Evolutionary conservation across 2,113 vertebrate genomes (phyloP), one percentile per base, ranked within the genome.

Genomic region (Tapirus terrestris): DNA sequence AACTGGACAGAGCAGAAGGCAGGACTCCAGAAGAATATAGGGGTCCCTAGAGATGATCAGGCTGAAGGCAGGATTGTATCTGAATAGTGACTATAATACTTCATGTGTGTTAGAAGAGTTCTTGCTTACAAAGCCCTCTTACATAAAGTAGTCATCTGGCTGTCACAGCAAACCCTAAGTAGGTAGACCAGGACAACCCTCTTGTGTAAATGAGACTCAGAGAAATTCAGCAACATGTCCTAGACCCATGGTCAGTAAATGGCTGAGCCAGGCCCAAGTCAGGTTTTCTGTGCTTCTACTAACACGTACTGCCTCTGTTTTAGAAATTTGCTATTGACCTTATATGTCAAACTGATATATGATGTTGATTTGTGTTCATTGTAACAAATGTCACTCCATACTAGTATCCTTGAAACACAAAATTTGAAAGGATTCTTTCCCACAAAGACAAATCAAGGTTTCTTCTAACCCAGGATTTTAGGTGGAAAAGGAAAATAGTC

Each of bases 341-440:
- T 39, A 48, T 63, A 10, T 51, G 72, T 83, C 75, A 94, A 72
- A 92, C 33, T 75, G 76, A 96, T 39, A 39, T 3, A 93, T 45
- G 81, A 68, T 81, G 48, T 14, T 39, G 75, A 93, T 75, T 93
- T 94, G 23, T 93, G 43, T 84, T 83, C 82, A 77, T 0, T 8
- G 29, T 68, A 92, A 73, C 83, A 90, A 92, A 97, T 73, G 43
- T 65, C 39, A 65, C 48, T 80, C 87, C 31, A 48, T 7, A 58
- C 72, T 23, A 53, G 33, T 33, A 90, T 95, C 45, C 60, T 91
- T 90, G 80, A 95, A 83, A 48, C n/a, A 68, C 3, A 68, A 23
- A 68, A 94, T 91, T 36, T 67, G 63, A 92, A 96, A 81, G 6
- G 45, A 83, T 61, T 82, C n/a, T 13, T 90, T 90, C 18, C n/a